Evolutionary conservation across 2,113 vertebrate species (phyloP).

Genomic region (Upupa epops): DNA sequence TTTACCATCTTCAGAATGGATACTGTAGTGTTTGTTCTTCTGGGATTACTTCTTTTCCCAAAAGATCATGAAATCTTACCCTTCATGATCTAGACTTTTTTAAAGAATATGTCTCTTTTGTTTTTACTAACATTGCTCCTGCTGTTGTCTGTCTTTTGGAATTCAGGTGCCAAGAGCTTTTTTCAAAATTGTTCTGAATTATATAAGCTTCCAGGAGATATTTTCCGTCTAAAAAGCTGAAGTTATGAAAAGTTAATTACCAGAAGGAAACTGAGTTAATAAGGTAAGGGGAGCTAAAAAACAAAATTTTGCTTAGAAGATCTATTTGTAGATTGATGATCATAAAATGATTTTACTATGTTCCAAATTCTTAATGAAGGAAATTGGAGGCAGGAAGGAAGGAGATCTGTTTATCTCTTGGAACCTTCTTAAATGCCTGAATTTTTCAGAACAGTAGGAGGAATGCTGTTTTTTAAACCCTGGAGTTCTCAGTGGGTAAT

Average conservation of each 20-base stretch:
- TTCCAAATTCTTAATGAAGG: background rate
- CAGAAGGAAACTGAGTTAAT: background rate
- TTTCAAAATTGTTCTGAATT: background rate
- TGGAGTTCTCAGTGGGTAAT: background rate
- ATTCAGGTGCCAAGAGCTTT: background rate
- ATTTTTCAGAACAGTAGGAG: background rate
- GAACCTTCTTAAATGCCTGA: background rate
- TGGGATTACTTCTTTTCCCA: background rate
- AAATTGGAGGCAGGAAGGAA: background rate
- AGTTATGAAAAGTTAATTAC: background rate
- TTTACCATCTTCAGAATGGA: background rate
- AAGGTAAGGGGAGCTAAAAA: background rate
- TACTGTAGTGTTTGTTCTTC: background rate
- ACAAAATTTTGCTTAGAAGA: background rate
- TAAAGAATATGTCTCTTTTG: background rate
- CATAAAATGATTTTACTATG: background rate
- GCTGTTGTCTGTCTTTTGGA: background rate
- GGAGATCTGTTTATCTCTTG: background rate
- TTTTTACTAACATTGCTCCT: background rate
- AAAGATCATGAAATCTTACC: background rate
- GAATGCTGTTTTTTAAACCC: background rate
- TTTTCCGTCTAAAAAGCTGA: background rate
- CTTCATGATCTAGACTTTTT: background rate
- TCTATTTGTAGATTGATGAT: background rate
- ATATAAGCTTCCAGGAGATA: background rate